Conservation (phyloP, 1,140 invertebrate species). For the Drosophila bifasciata region DNA sequence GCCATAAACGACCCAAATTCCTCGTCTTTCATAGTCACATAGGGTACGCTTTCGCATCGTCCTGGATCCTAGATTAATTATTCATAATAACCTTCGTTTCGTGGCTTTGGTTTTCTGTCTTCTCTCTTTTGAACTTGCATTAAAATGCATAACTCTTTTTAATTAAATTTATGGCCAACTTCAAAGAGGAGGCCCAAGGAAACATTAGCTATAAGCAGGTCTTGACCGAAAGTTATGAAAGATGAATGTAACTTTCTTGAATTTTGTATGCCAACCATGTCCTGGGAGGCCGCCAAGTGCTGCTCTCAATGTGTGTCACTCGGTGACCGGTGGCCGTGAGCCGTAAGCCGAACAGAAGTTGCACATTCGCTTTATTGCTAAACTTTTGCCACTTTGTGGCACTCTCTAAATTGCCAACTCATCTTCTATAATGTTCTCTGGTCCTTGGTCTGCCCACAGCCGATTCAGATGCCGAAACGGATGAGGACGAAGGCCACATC, state of each 20-base stretch:
- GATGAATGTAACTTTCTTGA: background rate
- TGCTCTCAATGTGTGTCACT: too few relatives aligned
- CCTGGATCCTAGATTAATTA: conserved; percentile 63
- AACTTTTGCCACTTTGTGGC: conserved; percentile 47
- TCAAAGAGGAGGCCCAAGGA: conserved; percentile 23
- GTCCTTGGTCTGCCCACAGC: conserved; percentile 34
- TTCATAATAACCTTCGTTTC: conserved; percentile 54
- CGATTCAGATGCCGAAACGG: conserved; percentile 82
- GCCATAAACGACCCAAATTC: conserved; percentile 73
- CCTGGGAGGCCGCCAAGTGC: too few relatives aligned
- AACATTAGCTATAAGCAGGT: conserved; percentile 35
- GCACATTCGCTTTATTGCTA: conserved; percentile 38
- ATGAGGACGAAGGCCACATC: conserved; percentile 83
- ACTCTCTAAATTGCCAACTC: conserved; percentile 46
- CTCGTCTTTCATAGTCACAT: conserved; percentile 20
- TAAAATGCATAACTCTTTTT: conserved; percentile 65
- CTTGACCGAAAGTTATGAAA: conserved; percentile 3
- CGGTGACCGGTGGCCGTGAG: background rate
- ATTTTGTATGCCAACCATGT: too few relatives aligned
- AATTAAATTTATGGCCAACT: conserved; percentile 56
- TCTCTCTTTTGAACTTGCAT: conserved; percentile 44
- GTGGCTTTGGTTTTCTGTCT: conserved; percentile 15
- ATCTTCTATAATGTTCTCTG: conserved; percentile 43
- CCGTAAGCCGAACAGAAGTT: conserved; percentile 12
- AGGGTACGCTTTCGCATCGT: conserved; percentile 13